These are phyloP conservation scores for Phyllotis vaccarum DNA, from an alignment of 2,797 vertebrate species.

Conservation along the genomic window DNA sequence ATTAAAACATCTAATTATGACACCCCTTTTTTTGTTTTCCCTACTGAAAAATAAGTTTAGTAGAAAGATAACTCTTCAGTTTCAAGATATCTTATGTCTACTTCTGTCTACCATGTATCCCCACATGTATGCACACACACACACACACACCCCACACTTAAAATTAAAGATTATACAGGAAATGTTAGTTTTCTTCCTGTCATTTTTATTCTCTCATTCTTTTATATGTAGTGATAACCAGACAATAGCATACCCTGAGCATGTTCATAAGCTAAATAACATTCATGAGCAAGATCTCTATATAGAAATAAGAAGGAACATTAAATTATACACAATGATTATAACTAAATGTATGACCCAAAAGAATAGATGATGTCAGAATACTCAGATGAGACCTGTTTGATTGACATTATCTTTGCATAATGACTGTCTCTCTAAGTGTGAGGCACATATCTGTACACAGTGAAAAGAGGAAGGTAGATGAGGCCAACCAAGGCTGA, in stretches of 20 bases:
- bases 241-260: neutral
- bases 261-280: neutral
- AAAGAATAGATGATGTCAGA: neutral
- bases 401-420: slow-evolving; percentile 25
- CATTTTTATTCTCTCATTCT: neutral
- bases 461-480: slow-evolving; percentile 8
- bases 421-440: neutral
- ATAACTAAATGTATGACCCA: slow-evolving; percentile 39
- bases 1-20: slow-evolving; percentile 67
- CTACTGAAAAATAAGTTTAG: slow-evolving; percentile 15
- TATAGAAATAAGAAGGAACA: slow-evolving; percentile 35
- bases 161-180: neutral
- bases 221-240: slow-evolving; percentile 4
- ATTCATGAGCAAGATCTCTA: slow-evolving; percentile 3
- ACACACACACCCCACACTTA: neutral
- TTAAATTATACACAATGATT: neutral
- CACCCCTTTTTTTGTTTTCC: slow-evolving; percentile 36
- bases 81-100: neutral
- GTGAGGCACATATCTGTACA: neutral
- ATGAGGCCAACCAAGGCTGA: slow-evolving; percentile 27
- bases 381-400: slow-evolving; percentile 25
- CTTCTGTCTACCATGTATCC: neutral
- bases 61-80: neutral
- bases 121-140: neutral
- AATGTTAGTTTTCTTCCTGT: neutral